These are phyloP conservation scores for Tokudaia tokunoshimensis DNA, from an alignment of 2,797 vertebrate genomes.

Conservation along the genomic window DNA sequence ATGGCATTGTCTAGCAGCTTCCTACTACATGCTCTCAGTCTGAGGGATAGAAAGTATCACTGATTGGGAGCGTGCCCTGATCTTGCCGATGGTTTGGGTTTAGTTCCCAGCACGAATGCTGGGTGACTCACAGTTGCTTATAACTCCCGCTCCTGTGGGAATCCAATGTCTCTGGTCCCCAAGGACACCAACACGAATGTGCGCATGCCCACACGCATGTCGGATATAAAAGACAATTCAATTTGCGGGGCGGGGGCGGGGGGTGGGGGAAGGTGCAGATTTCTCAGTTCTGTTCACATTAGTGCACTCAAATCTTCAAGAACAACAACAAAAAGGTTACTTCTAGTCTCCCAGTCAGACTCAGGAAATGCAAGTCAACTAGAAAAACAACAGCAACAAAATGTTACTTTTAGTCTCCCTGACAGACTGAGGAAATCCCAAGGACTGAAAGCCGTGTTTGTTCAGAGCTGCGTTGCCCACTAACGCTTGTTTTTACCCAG, in stretches of 20 bases:
- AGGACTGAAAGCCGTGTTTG: conserved; percentile 65
- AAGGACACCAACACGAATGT: neutral
- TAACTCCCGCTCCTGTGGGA: neutral
- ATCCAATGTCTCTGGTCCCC: neutral
- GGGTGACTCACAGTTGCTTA: neutral
- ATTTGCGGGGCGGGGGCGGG: too few relatives aligned
- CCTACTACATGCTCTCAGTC: neutral
- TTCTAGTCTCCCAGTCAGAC: conserved; percentile 53
- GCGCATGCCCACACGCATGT: neutral
- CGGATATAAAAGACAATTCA: neutral
- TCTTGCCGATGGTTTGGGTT: neutral
- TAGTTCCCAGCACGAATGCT: neutral
- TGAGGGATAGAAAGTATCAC: neutral
- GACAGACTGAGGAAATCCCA: conserved; percentile 47
- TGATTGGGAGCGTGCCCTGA: neutral
- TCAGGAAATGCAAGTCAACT: too few relatives aligned
- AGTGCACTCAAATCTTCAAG: conserved; percentile 54
- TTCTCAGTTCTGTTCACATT: neutral
- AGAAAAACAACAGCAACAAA: neutral
- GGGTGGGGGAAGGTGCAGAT: neutral
- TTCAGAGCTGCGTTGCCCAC: conserved; percentile 52
- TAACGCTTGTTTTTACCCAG: conserved; percentile 83
- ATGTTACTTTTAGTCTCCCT: conserved; percentile 50
- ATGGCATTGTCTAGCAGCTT: neutral
- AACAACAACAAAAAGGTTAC: conserved; percentile 7